Base-by-base conservation (phyloP, 2,888 invertebrate species). In the Syrphus vitripennis region DNA sequence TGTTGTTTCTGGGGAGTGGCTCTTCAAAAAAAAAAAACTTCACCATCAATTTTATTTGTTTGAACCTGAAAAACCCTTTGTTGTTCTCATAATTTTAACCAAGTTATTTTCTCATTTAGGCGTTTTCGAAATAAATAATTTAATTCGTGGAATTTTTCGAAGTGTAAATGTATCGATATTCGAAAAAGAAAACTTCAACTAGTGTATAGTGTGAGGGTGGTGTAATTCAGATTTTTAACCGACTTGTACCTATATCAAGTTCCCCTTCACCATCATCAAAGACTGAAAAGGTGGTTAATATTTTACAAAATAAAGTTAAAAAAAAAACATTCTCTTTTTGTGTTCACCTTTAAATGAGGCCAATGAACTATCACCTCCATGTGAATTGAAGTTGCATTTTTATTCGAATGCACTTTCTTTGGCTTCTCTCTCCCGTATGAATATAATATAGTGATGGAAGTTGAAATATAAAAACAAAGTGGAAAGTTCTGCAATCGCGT, bases 401-500 rank as follows among this genome's bases (percentile, higher is more conserved):
- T 31, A 7, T 34, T 4, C 59, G 19, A 65, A 81, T 77, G 74
- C 82, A 86, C 86, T 86, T 86, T 86, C 86, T 82, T 82, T 86
- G 86, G 86, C 86, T 86, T 86, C 86, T 82, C 82, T 71, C n/a
- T n/a, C n/a, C n/a, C 67, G 31, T 67, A 59, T 65, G 31, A 10
- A 12, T 10, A 57, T 40, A 6, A 4, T 12, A 57, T 4, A 31
- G 45, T 42, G 21, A 59, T 37, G 50, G 42, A 72, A 69, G 26
- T 59, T 77, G n/a, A 45, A 63, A 37, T n/a, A 65, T 40, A 67
- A 45, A 69, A 57, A 40, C 40, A 16, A 19, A 42, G 63, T 87
- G 63, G 80, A 83, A 84, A 84, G 83, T 80, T 84, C 80, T 81
- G 48, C 10, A 72, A 57, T 80, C 84, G 72, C 84, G 80, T 84